Evolutionary conservation across 1,140 invertebrate species (phyloP), one percentile per base, ranked within the genome.

Genomic region (Caenorhabditis remanei): DNA sequence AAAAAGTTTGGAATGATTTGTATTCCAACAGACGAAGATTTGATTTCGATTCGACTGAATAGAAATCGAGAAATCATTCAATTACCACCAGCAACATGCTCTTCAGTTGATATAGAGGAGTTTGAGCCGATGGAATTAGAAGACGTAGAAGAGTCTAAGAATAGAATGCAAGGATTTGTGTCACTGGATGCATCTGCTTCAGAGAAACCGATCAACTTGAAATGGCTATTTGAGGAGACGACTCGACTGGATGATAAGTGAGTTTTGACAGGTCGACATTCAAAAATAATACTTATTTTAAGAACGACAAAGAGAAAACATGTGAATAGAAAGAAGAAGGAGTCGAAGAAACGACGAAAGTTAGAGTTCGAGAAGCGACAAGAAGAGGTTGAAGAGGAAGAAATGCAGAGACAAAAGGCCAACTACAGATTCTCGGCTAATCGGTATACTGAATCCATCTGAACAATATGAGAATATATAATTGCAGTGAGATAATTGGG

Each of bases 241-340:
- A 86, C 48, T 32, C 21, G 16, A 24, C 13, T 65, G 83, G 58
- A 86, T 41, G 85, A 75, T 53, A 79, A 71, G 48, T 46, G 11
- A 55, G 85, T 83, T 87, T 67, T 84, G 4, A 46, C 50, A 86
- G 24, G 83, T 19, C 13, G 71, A 87, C 46, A 9, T 48, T 1
- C 19, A 14, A 48, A 65, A 55, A 56, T 50, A 41, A 1, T 41
- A 85, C 9, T 43, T 83, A 0, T 86, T 58, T 75, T 6, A 86
- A 88, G 85, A 87, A 89, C 87, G 24, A 55, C 65, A 1, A 86
- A 71, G 56, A 5, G 67, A 79, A 58, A 46, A 58, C 21, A 16
- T 3, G 67, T 40, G 21, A 86, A 86, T 19, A 2, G 50, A 50
- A 71, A 86, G 43, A 71, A 75, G 32, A 65, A 48, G 24, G 85